A percentile compares a stretch with the other conserved stretches of the same genome.
Evolutionary conservation across 2,797 vertebrate genomes (phyloP).

Genomic region (Onychomys leucogaster): DNA sequence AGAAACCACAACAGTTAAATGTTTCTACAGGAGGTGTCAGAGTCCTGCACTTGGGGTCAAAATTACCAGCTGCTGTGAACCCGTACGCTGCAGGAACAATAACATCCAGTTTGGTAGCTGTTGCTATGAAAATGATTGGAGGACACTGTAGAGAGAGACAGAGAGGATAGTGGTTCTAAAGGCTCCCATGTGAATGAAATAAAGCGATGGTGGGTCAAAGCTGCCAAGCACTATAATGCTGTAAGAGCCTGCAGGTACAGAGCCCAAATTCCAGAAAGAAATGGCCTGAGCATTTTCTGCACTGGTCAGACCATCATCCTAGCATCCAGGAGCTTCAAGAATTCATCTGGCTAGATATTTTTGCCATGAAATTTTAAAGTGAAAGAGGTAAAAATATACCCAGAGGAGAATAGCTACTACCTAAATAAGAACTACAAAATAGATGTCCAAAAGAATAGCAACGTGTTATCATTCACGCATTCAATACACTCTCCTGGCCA

Average conservation of each 20-base stretch:
- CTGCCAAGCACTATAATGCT: background rate
- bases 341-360: background rate
- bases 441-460: conserved; percentile 4
- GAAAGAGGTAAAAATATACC: background rate
- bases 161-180: background rate
- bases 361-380: background rate
- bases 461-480: background rate
- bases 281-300: background rate
- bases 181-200: background rate
- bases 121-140: background rate
- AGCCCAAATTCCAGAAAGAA: background rate
- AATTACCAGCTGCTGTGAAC: conserved; percentile 24
- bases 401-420: background rate
- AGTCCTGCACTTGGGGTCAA: background rate
- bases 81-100: background rate
- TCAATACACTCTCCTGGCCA: background rate
- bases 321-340: background rate
- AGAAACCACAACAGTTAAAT: background rate
- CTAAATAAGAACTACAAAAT: background rate
- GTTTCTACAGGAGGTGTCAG: background rate
- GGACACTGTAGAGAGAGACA: background rate
- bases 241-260: background rate
- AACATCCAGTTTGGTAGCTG: background rate
- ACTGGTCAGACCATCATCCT: background rate
- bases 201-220: background rate